phyloP scores from a whole-genome alignment of 64 coral and sea anemone genomes.

The Porites australiensis region DNA sequence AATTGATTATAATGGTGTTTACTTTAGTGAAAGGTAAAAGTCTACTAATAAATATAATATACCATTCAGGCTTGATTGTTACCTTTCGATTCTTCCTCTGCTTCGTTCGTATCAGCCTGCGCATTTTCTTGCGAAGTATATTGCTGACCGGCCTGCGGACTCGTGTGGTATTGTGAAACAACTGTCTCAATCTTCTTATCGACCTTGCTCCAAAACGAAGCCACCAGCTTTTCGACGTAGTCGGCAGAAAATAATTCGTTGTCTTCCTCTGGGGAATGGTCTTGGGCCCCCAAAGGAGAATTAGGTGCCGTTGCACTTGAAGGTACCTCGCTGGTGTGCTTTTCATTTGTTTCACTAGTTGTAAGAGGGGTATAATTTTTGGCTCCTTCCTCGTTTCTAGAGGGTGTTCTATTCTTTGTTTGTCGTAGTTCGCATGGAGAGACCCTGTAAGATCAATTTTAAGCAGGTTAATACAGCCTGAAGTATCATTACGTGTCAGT shows the following conservation, averaged over 20 bases:
- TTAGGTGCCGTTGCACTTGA: background rate
- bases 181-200: slow-evolving; percentile 67
- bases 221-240: slow-evolving; percentile 71
- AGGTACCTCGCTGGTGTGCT: background rate
- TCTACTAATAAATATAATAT: too few relatives aligned
- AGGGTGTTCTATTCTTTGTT: background rate
- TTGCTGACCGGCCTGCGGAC: slow-evolving; percentile 23
- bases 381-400: background rate
- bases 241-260: slow-evolving; percentile 51
- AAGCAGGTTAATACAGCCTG: background rate
- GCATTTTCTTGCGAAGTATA: background rate
- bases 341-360: background rate
- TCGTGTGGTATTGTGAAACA: slow-evolving; percentile 34
- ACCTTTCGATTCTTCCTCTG: background rate
- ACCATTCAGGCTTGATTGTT: background rate
- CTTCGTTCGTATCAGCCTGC: background rate
- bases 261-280: slow-evolving; percentile 31
- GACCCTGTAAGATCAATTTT: background rate
- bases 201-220: slow-evolving; percentile 69
- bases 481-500: background rate
- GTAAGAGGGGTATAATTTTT: background rate
- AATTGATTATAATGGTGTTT: too few relatives aligned
- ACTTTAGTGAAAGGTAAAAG: too few relatives aligned
- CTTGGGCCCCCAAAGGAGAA: background rate
- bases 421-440: background rate